Percentiles rank a stretch among this genome's conserved stretches.
These are phyloP conservation scores for Chaetops frenatus DNA, from an alignment of 2,113 vertebrate genomes.

Conservation along the genomic window DNA sequence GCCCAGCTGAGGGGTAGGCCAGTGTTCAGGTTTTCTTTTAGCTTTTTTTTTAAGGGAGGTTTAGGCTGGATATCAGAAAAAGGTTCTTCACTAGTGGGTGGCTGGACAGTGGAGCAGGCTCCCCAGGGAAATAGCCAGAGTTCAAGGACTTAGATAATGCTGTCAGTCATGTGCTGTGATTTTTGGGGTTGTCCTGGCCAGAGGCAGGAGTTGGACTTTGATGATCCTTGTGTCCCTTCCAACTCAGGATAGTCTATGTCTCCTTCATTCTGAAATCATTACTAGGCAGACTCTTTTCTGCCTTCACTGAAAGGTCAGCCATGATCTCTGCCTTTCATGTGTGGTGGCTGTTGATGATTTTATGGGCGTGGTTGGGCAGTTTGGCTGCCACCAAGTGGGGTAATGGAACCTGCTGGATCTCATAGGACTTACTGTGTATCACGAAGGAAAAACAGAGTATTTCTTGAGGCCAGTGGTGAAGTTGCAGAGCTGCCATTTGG, in stretches of 20 bases:
- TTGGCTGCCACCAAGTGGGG: background rate
- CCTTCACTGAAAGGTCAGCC: background rate
- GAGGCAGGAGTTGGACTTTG: background rate
- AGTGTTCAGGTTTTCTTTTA: background rate
- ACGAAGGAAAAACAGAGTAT: background rate
- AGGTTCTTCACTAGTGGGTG: background rate
- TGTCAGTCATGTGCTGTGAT: background rate
- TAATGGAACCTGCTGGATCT: background rate
- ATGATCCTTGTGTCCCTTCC: background rate
- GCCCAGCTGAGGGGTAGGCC: background rate
- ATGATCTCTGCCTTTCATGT: background rate
- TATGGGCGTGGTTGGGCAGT: background rate
- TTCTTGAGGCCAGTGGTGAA: background rate
- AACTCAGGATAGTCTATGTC: background rate
- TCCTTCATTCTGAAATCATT: background rate
- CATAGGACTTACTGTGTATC: rapidly evolving
- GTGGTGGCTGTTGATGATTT: background rate
- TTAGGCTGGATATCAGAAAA: background rate
- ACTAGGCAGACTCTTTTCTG: background rate
- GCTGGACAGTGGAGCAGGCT: background rate
- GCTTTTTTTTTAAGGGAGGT: background rate
- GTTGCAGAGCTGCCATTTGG: background rate
- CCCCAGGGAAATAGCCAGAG: background rate
- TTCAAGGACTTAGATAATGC: background rate
- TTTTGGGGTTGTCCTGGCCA: background rate